Evolutionary conservation across 2,797 vertebrate genomes (phyloP).

Genomic region (Leucoraja ocellata): DNA sequence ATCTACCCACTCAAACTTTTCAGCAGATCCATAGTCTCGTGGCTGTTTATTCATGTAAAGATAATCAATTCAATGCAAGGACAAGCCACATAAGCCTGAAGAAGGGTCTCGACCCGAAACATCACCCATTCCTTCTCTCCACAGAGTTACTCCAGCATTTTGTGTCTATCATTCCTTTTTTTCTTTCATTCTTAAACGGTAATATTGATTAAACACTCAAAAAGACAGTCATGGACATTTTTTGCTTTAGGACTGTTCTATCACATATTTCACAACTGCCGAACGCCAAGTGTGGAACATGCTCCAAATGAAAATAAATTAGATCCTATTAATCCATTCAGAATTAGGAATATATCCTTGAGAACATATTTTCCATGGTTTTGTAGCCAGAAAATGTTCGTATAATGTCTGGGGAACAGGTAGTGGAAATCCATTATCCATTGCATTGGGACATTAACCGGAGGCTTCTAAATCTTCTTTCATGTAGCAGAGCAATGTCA

Average conservation of each 20-base stretch:
- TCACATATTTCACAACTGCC: background rate
- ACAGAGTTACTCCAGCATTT: too few relatives aligned
- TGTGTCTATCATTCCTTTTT: background rate
- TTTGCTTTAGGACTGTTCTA: background rate
- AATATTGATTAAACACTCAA: background rate
- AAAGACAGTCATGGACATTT: background rate
- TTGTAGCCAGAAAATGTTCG: background rate
- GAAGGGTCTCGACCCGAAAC: too few relatives aligned
- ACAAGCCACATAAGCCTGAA: background rate
- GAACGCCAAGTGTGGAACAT: background rate
- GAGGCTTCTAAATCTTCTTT: background rate
- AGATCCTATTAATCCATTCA: background rate
- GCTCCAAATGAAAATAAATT: background rate
- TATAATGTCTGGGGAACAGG: background rate
- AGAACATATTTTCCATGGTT: background rate
- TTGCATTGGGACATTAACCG: background rate
- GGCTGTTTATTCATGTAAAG: background rate
- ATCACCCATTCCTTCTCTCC: too few relatives aligned
- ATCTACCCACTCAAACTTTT: background rate
- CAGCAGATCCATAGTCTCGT: background rate
- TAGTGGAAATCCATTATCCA: background rate
- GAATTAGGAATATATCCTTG: background rate
- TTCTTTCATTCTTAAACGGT: background rate
- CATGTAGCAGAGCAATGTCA: background rate
- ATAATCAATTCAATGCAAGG: background rate